phyloP scores from a whole-genome alignment of 1,140 invertebrate genomes.

The Carposina sasakii region DNA sequence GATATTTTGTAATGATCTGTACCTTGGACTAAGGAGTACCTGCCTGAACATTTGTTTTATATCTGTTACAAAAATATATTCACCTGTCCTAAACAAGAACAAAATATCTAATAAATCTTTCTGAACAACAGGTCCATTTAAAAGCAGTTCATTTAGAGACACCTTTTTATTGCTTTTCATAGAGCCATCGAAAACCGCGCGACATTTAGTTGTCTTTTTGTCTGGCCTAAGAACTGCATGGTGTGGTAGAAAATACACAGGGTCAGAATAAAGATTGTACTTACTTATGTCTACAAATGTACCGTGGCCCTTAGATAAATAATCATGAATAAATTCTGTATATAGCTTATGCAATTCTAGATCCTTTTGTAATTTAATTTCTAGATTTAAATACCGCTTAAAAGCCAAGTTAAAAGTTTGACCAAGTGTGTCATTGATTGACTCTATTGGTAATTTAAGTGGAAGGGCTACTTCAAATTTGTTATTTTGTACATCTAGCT shows the following conservation, averaged over 20 bases:
- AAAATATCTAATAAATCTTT: slow-evolving; percentile 12
- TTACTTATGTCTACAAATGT: slow-evolving; percentile 16
- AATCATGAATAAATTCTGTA: slow-evolving; percentile 27
- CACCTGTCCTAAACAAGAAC: background rate
- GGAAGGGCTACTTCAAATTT: background rate
- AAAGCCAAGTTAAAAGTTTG: slow-evolving; percentile 3
- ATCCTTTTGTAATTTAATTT: slow-evolving; percentile 7
- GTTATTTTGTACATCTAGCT: background rate
- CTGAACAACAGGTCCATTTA: slow-evolving; percentile 38
- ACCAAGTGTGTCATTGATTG: slow-evolving; percentile 1
- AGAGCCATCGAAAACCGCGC: slow-evolving; percentile 40
- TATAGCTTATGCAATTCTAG: slow-evolving; percentile 8
- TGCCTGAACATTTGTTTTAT: slow-evolving; percentile 59
- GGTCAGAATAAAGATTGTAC: slow-evolving; percentile 3
- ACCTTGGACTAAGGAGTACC: slow-evolving; percentile 25
- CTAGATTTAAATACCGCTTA: background rate
- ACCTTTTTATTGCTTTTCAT: slow-evolving; percentile 1
- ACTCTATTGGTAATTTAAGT: slow-evolving; percentile 1
- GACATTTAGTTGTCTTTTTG: slow-evolving; percentile 23
- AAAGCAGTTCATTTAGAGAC: slow-evolving; percentile 23
- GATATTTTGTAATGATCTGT: slow-evolving; percentile 15
- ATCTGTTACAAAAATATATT: slow-evolving; percentile 24
- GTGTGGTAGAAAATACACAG: slow-evolving; percentile 28
- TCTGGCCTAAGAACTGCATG: slow-evolving; percentile 23
- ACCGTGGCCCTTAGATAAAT: slow-evolving; percentile 21